These are phyloP conservation scores for Zaprionus vittiger DNA, from an alignment of 1,140 invertebrate genomes.

Conservation along the genomic window DNA sequence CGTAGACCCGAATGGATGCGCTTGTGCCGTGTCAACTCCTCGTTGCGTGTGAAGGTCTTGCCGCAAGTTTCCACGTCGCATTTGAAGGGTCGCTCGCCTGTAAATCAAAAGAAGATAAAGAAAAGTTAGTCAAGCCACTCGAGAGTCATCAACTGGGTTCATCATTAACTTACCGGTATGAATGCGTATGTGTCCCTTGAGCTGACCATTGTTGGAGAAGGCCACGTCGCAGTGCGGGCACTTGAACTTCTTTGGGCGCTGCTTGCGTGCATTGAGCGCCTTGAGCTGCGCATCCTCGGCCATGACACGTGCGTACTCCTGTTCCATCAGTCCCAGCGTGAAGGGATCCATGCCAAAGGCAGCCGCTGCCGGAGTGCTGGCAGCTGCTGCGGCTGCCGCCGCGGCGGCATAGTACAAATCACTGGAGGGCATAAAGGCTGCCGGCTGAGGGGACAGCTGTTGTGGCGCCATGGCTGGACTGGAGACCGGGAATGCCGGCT, in stretches of 20 bases:
- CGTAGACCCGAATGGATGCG: slow-evolving; percentile 94
- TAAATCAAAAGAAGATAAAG: slow-evolving; percentile 52
- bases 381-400: slow-evolving; percentile 56
- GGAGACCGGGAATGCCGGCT: slow-evolving; percentile 45
- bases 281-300: slow-evolving; percentile 88
- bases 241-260: slow-evolving; percentile 94
- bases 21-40: slow-evolving; percentile 95
- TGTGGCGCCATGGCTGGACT: slow-evolving; percentile 32
- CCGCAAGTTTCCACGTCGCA: slow-evolving; percentile 93
- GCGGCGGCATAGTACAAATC: slow-evolving; percentile 75
- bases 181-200: slow-evolving; percentile 95
- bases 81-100: slow-evolving; percentile 93
- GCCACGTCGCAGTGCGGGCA: slow-evolving; percentile 95
- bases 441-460: slow-evolving; percentile 44
- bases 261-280: slow-evolving; percentile 88
- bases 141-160: no score
- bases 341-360: slow-evolving; percentile 78
- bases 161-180: slow-evolving; percentile 90
- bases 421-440: slow-evolving; percentile 60
- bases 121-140: slow-evolving; percentile 32
- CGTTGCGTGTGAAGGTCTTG: slow-evolving; percentile 96
- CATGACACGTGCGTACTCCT: slow-evolving; percentile 88
- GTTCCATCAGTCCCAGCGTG: slow-evolving; percentile 85
- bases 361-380: slow-evolving; percentile 43
- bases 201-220: slow-evolving; percentile 96